Base-by-base conservation (phyloP, 2,888 invertebrate genomes). In the Arrhopalites spinosus region DNA sequence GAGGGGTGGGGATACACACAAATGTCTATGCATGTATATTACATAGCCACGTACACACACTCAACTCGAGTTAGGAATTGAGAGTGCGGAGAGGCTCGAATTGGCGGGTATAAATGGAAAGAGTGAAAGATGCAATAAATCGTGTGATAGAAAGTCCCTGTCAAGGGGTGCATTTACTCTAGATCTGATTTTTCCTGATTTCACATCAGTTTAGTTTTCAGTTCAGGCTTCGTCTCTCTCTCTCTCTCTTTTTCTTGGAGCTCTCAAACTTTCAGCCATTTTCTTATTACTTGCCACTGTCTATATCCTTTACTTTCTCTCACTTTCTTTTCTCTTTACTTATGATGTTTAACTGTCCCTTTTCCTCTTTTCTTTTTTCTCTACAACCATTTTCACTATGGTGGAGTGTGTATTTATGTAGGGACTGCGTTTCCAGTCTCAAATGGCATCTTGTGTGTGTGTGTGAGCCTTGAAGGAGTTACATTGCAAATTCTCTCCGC, bases 71-170 rank as follows among this genome's bases (percentile, higher is more conserved):
- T 36, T 36, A 8, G 63, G 17, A 63, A 63, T 23, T 23, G 63
- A 63, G 36, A 36, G 63, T 63, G 63, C 2, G 23, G 29, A 67
- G 67, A 25, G 23, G 45, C 5, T 63, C 29, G 67, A 67, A 45
- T 67, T 67, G 67, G 67, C 67, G 67, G 45, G 43, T 67, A 63
- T 63, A 63, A 63, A 63, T 63, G 63, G 63, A 63, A 17, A 63
- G 63, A 45, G 67, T 45, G 67, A 67, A 43, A 45, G 67, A 45
- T 67, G 67, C 67, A 67, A 67, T 67, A 67, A 67, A 67, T 67
- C 67, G 7, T n/a, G n/a, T 67, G 67, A 67, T 67, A 45, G 45
- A 67, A 36, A 67, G 45, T 67, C 67, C 64, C 67, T 67, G 67
- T 67, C 67, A 67, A 23, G 67, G 36, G 67, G 67, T 67, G 45